Base-by-base conservation (phyloP, 2,113 vertebrate species). In the Aphyosemion australe region DNA sequence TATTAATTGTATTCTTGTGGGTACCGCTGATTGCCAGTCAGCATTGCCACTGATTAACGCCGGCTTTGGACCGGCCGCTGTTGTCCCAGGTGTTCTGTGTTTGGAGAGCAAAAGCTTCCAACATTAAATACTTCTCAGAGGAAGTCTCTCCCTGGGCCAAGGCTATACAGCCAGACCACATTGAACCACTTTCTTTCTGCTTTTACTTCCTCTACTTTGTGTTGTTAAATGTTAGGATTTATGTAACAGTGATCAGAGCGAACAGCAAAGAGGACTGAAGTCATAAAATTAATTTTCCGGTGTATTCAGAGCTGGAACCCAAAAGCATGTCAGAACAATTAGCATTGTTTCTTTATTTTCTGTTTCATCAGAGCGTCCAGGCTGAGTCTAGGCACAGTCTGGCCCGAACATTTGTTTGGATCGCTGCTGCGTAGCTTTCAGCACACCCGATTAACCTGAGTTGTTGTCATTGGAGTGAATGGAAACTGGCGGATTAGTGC, bases 1-100 rank as follows among this genome's bases (percentile, higher is more conserved):
- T 86, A 88, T 88, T 91, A 89, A 92, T 90, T 87, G 87, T 88
- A 85, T 87, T 89, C 84, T 85, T 88, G 82, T 69, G 85, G 86
- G 83, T 75, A 56, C 74, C 62, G 76, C 80, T 87, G 79, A 89
- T 92, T 91, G 89, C 90, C 88, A 80, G 79, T 76, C 79, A 76
- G 76, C 72, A 61, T 76, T 69, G 84, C 85, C 48, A 78, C 87
- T 94, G 90, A 94, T 94, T 93, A 92, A 90, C 88, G 84, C 81
- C 53, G 76, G 71, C 80, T 52, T 78, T 89, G 89, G 83, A 90
- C 76, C 72, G 49, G 79, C 90, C 74, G 82, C 82, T 93, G 92
- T 93, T 93, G 91, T 93, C 90, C 90, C 92, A 93, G 92, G 92
- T 92, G 89, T 88, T 73, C 79, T 49, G 80, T 93, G 89, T 91